Base-by-base conservation (phyloP, 2,797 vertebrate species). In the Adelosebastes latens region DNA sequence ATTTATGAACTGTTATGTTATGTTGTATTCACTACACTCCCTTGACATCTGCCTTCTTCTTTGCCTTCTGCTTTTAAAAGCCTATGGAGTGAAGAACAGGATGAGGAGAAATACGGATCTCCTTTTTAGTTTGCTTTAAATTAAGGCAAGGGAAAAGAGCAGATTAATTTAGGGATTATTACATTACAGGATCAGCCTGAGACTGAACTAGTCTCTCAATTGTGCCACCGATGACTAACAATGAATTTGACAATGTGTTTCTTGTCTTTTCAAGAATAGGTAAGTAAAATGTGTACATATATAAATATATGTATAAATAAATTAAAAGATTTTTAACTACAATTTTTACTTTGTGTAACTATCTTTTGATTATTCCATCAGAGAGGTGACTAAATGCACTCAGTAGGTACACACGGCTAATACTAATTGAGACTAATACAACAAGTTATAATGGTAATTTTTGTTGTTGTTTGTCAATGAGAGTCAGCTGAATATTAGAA, bases 251-350 rank as follows among this genome's bases (percentile, higher is more conserved):
- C 85, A 77, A 80, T 90, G 82, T 91, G 87, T 92, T 89, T 91
- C 83, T 93, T 93, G 93, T 92, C 88, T 93, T 94, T 92, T 78
- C 90, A 93, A 92, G 87, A 92, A 82, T 94, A 93, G 89, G 69
- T 92, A 88, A 94, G 93, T 93, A 87, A 92, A 92, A 90, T 94
- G 92, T 96, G 95, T 96, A 95, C 93, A 96, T 95, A 95, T 95
- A 95, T 96, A 96, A 95, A 96, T 96, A 96, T 92, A 95, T 96
- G 94, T 96, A 95, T 95, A 95, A 96, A 96, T 94, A 95, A 94
- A 95, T 96, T 95, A 95, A 96, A 96, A 94, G 94, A 95, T 95
- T 96, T 96, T 96, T 96, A 96, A 95, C 92, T 95, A 96, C 88
- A 91, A 13, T 49, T 16, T 61, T 56, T 46, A 34, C 20, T 75